phyloP scores from a whole-genome alignment of 2,888 invertebrate species.

The Rugalucina vietnamica region DNA sequence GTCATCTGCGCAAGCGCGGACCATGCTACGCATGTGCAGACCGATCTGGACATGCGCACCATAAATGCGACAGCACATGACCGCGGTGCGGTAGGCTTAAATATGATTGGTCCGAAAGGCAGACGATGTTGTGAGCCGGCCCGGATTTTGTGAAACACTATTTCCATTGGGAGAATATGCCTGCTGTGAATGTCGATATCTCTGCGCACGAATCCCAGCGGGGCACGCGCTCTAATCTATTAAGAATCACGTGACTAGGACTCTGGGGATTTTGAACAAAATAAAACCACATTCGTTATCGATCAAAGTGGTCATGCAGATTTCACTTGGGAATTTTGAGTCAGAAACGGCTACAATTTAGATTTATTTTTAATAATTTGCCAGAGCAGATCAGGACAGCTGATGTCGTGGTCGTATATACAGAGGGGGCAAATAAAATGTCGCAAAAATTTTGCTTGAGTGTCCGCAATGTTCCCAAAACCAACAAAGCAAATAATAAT shows the following conservation, averaged over 20 bases:
- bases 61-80: too few species aligned
- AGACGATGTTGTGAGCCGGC: slow-evolving; percentile 29
- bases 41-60: not conserved
- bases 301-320: slow-evolving; percentile 10
- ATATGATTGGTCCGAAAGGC: not conserved
- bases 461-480: too few species aligned
- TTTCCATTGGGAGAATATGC: slow-evolving; percentile 64
- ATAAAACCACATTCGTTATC: slow-evolving; percentile 3
- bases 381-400: too few species aligned
- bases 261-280: not conserved
- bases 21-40: not conserved
- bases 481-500: too few species aligned
- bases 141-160: slow-evolving; percentile 34
- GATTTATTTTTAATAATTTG: too few species aligned
- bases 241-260: slow-evolving; percentile 11
- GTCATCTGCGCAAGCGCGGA: slow-evolving; percentile 21
- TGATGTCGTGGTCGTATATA: too few species aligned
- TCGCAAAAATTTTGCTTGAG: too few species aligned
- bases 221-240: slow-evolving; percentile 54
- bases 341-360: not conserved
- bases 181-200: slow-evolving; percentile 64
- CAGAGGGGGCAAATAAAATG: too few species aligned
- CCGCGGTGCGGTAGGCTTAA: too few species aligned
- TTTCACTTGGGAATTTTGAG: not conserved
- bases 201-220: slow-evolving; percentile 70